Base-by-base conservation (phyloP, 2,797 vertebrate genomes). In the Acanthornis magna region DNA sequence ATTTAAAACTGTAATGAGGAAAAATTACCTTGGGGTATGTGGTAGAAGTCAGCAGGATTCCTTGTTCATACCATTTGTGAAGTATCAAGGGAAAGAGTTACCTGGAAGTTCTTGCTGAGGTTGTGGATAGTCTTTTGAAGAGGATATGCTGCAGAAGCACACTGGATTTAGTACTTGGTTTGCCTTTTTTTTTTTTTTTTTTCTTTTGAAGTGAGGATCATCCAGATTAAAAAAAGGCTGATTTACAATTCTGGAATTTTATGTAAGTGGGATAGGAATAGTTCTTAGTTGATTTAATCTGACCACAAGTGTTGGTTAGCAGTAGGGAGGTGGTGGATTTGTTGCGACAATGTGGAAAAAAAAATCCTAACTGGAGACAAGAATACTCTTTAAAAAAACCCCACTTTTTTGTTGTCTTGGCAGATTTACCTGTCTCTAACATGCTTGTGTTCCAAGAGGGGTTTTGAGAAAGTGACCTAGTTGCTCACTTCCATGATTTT, bases 261-360 rank as follows among this genome's bases (percentile, higher is more conserved):
- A 70, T 93, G 18, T 90, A 93, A 85, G 67, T 2, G 1, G 53
- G 38, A 32, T 67, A 93, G 89, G 63, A 94, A 40, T 90, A 86
- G 42, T 85, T 96, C 53, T 92, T 91, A 79, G 73, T 47, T 95
- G 85, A 81, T 94, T 88, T 89, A 84, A 75, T 90, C 70, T 91
- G 70, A 67, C 91, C 74, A 85, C 53, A 82, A 36, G 22, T 71
- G 55, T 76, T 93, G 76, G 67, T 85, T 93, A 47, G 88, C 89
- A 82, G 60, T 60, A 68, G 27, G 51, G 82, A 94, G 66, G 50
- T 75, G 62, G 50, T 91, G 55, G 51, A 72, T 89, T 88, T 94
- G 20, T 92, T 91, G 79, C 60, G 67, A 38, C 25, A 82, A 11
- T 13, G 16, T 67, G 58, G 48, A 29, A 60, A 58, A 89, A 89